Evolutionary conservation across 2,797 vertebrate species (phyloP), one percentile per base, ranked within the genome.

Genomic region (Lepilemur septentrionalis): DNA sequence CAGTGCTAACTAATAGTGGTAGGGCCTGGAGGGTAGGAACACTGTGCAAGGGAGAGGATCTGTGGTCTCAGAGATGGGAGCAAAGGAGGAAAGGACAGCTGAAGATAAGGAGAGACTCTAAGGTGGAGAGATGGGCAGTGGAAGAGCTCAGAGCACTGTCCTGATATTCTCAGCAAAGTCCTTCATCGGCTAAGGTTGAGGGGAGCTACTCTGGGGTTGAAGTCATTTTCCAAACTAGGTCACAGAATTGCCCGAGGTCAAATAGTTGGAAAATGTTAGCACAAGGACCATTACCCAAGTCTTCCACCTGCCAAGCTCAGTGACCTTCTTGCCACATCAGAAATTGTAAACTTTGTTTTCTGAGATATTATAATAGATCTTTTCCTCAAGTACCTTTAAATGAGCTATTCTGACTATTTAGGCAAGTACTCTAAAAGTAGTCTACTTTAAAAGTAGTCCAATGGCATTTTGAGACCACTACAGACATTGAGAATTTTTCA

Each of bases 271-370:
- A 88, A 80, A 63, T 10, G 22, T 85, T 28, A 69, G 57, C 38
- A 23, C 46, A 59, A 79, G 48, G 50, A 87, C 43, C 41, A 82
- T 61, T 82, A 86, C 14, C 5, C 11, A 91, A 78, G 20, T 50
- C 73, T 80, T 73, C n/a, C 11, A 75, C 63, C 75, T 91, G 38
- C 43, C 7, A 91, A 87, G 43, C 69, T 83, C 28, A 84, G 28
- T 28, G 46, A 43, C 70, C 38, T 83, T 89, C 80, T 35, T 67
- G 70, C 35, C 67, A 48, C 32, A 84, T 92, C 22, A 69, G 63
- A 94, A 93, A 81, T 59, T 86, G 41, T 89, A 67, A 87, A 75
- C 55, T 73, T 86, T 79, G 38, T 41, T 91, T 80, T 89, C 50
- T 90, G 75, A 90, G 35, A 38, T 82, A 17, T 32, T 73, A 57